Conservation (phyloP, 1,140 invertebrate species). For the Elymnias hypermnestra region DNA sequence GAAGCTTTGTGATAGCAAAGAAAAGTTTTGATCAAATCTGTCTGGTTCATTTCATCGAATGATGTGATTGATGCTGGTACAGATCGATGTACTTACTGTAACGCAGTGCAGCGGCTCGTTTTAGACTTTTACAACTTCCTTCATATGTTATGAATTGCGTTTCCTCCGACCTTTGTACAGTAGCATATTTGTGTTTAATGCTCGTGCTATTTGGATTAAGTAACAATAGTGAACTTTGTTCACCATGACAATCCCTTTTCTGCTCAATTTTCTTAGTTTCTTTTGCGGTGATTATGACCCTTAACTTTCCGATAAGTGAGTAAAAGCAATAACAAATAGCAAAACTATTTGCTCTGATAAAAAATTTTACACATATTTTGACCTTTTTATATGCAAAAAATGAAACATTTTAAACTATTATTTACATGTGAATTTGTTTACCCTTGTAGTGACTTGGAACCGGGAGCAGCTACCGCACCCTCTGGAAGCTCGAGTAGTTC, state of each 20-base stretch:
- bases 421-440: too few relatives aligned
- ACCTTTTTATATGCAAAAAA: not conserved
- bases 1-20: too few relatives aligned
- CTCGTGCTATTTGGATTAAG: not conserved
- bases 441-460: conserved; percentile 54
- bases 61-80: too few relatives aligned
- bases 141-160: conserved; percentile 29
- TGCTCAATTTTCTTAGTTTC: not conserved
- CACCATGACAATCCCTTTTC: not conserved
- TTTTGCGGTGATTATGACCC: not conserved
- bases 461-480: conserved; percentile 56
- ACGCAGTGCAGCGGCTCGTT: conserved; percentile 3
- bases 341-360: too few relatives aligned
- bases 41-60: too few relatives aligned
- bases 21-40: not conserved
- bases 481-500: conserved; percentile 71
- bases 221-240: not conserved
- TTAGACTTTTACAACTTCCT: conserved; percentile 34
- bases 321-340: too few relatives aligned
- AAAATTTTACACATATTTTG: not conserved
- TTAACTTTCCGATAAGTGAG: too few relatives aligned
- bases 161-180: conserved; percentile 36
- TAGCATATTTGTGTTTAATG: conserved; percentile 2
- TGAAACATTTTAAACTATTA: too few relatives aligned
- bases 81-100: too few relatives aligned